Conservation (phyloP, 2,113 vertebrate species). For the Pterocles gutturalis region DNA sequence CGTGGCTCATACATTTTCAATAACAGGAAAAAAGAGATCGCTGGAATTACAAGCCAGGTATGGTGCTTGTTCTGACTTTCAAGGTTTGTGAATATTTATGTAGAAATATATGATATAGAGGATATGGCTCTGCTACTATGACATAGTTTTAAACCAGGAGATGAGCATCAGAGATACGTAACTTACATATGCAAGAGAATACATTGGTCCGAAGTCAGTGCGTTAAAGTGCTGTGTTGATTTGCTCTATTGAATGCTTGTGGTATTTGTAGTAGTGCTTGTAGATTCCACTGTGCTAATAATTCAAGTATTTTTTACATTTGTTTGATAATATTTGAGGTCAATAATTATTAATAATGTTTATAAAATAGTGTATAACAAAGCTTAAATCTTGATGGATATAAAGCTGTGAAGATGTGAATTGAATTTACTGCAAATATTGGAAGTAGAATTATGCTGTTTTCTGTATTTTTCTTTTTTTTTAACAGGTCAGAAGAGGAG, state of each 20-base stretch:
- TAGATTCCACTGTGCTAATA: not conserved
- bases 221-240: not conserved
- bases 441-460: not conserved
- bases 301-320: not conserved
- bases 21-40: constrained; percentile 89
- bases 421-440: not conserved
- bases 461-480: constrained; percentile 23
- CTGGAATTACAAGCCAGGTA: constrained; percentile 95
- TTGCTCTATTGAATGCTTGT: not conserved
- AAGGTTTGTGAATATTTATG: not conserved
- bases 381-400: not conserved
- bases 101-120: not conserved
- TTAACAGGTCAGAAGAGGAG: constrained; percentile 92
- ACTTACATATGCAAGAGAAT: not conserved
- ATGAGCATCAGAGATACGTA: not conserved
- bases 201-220: not conserved
- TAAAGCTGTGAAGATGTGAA: not conserved
- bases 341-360: not conserved
- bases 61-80: not conserved
- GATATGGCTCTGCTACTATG: not conserved
- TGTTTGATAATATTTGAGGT: not conserved
- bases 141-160: not conserved
- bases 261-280: not conserved
- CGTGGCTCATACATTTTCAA: constrained; percentile 85
- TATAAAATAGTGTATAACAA: not conserved